These are phyloP conservation scores for Chloroclystis v-ata DNA, from an alignment of 2,888 invertebrate species.

Conservation along the genomic window DNA sequence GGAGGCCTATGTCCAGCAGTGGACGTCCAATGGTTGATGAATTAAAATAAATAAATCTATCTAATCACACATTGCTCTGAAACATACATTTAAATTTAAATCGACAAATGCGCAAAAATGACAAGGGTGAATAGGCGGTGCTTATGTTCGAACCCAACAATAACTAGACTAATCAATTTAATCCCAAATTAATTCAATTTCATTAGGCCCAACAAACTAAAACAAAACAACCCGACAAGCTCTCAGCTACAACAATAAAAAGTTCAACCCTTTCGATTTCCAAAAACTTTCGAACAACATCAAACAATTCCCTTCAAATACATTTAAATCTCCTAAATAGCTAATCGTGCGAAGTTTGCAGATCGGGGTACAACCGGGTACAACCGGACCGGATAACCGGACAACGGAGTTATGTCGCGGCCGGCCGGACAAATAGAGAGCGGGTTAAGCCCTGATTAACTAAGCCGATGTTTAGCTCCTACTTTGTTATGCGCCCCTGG, in stretches of 20 bases:
- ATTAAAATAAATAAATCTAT: no score
- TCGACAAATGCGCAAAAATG: no score
- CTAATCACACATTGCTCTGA: no score
- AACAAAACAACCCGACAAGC: conserved; percentile 5
- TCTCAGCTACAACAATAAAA: conserved; percentile 16
- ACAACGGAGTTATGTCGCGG: conserved; percentile 72
- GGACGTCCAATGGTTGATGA: no score
- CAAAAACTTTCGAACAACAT: conserved; percentile 27
- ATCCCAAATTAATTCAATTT: not conserved
- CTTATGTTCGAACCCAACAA: no score
- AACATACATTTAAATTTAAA: no score
- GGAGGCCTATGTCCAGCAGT: no score
- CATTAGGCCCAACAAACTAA: not conserved
- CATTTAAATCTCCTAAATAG: conserved; percentile 34
- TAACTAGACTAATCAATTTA: no score
- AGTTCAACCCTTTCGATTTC: conserved; percentile 26
- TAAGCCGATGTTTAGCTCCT: conserved; percentile 57
- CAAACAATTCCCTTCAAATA: conserved; percentile 31
- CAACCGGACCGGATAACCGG: conserved; percentile 40
- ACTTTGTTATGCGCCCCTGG: conserved; percentile 67
- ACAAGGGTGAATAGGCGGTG: no score
- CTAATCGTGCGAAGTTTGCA: conserved; percentile 29
- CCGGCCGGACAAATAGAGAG: conserved; percentile 58
- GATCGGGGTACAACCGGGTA: conserved; percentile 29
- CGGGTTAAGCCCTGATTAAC: conserved; percentile 68